A percentile compares a stretch with the other conserved stretches of the same genome.
Conservation (phyloP, 1,140 invertebrate species). For the Zaprionus ornatus region DNA sequence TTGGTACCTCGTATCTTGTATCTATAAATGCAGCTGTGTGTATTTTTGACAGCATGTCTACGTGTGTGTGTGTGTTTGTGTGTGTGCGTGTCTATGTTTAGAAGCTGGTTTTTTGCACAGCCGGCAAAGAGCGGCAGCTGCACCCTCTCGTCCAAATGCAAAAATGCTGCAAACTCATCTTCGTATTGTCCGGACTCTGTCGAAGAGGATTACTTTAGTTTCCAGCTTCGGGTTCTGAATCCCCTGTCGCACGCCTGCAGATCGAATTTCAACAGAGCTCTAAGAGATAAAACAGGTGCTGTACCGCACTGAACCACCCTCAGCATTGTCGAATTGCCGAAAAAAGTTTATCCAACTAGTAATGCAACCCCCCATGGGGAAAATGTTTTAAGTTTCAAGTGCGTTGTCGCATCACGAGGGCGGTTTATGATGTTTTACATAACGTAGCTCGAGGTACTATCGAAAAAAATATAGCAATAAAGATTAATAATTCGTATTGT, state of each 20-base stretch:
- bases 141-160: conserved; percentile 31
- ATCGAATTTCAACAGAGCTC: conserved; percentile 44
- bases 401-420: conserved; percentile 21
- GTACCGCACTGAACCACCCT: conserved; percentile 28
- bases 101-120: conserved; percentile 32
- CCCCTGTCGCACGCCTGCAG: conserved; percentile 21
- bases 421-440: background rate
- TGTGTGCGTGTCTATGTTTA: conserved; percentile 16
- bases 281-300: conserved; percentile 32
- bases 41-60: conserved; percentile 4
- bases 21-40: conserved; percentile 23
- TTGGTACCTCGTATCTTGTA: conserved; percentile 8
- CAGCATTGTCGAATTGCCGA: conserved; percentile 18
- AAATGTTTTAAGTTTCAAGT: conserved; percentile 43
- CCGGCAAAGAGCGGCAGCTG: conserved; percentile 25
- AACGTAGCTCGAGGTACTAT: background rate
- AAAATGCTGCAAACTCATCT: conserved; percentile 35
- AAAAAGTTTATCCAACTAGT: conserved; percentile 48
- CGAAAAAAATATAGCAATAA: background rate
- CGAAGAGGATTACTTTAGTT: conserved; percentile 33
- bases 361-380: conserved; percentile 35
- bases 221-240: conserved; percentile 12
- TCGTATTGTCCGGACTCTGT: conserved; percentile 16
- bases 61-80: background rate
- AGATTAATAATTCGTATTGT: background rate